A percentile compares a stretch with the other conserved stretches of the same genome.
Evolutionary conservation across 2,797 vertebrate genomes (phyloP).

Genomic region (Etheostoma nigrum): DNA sequence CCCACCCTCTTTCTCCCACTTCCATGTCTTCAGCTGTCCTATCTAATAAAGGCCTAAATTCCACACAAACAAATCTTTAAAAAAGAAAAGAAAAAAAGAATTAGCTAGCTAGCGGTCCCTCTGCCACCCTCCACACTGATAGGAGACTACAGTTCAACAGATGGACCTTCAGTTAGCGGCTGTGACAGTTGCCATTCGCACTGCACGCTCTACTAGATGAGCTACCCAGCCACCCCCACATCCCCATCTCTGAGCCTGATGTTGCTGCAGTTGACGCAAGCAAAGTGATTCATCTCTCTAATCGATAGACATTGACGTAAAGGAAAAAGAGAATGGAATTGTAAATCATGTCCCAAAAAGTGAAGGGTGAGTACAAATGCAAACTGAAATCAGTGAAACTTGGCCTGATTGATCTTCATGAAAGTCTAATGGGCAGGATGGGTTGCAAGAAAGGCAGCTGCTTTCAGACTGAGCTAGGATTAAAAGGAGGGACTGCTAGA

Average conservation of each 20-base stretch:
- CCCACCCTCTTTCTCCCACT: too few relatives aligned
- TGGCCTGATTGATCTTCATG: constrained; percentile 52
- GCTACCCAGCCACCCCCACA: neutral
- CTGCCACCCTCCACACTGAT: too few relatives aligned
- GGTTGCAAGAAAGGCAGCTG: constrained; percentile 35
- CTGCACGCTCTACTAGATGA: too few relatives aligned
- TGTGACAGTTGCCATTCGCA: too few relatives aligned
- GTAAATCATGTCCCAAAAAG: neutral
- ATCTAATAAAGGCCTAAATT: too few relatives aligned
- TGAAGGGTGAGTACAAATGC: constrained; percentile 11
- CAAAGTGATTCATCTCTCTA: constrained; percentile 1
- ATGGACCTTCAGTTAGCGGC: too few relatives aligned
- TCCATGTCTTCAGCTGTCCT: too few relatives aligned
- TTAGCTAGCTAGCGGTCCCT: too few relatives aligned
- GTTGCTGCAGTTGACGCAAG: neutral
- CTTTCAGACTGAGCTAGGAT: constrained; percentile 21
- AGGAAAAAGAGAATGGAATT: neutral
- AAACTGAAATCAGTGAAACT: constrained; percentile 31
- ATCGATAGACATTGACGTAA: neutral
- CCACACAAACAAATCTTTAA: too few relatives aligned
- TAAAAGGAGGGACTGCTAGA: constrained; percentile 20
- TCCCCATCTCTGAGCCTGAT: neutral
- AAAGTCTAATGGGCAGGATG: constrained; percentile 57
- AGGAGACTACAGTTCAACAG: too few relatives aligned
- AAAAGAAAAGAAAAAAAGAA: too few relatives aligned